These are phyloP conservation scores for Panurus biarmicus DNA, from an alignment of 2,113 vertebrate genomes.

Conservation along the genomic window DNA sequence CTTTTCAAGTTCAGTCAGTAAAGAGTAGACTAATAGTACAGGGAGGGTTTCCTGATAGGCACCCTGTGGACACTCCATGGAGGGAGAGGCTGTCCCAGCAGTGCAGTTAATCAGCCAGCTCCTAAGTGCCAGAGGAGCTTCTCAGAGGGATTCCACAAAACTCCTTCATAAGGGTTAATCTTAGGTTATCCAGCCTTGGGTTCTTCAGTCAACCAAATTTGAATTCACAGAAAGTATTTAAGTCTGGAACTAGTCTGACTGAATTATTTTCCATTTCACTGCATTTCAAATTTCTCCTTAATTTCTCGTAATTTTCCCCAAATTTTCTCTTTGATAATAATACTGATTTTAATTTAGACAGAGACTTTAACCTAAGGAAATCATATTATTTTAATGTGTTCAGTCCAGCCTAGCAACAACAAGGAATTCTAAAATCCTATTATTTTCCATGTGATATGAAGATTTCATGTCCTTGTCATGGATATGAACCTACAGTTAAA, in stretches of 20 bases:
- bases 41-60: neutral
- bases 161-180: neutral
- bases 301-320: too few species aligned
- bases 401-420: neutral
- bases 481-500: neutral
- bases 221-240: neutral
- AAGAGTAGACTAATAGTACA: neutral
- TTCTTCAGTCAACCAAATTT: neutral
- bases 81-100: neutral
- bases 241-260: neutral
- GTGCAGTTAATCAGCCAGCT: neutral
- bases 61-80: neutral
- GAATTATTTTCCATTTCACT: neutral
- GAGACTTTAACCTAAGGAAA: neutral
- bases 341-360: neutral
- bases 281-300: neutral
- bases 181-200: neutral
- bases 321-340: neutral
- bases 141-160: neutral
- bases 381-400: neutral
- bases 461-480: neutral
- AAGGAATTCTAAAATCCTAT: neutral
- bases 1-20: neutral
- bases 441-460: neutral
- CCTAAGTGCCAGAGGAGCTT: neutral